Base-by-base conservation (phyloP, 2,888 invertebrate species). In the Tetragnatha montana region DNA sequence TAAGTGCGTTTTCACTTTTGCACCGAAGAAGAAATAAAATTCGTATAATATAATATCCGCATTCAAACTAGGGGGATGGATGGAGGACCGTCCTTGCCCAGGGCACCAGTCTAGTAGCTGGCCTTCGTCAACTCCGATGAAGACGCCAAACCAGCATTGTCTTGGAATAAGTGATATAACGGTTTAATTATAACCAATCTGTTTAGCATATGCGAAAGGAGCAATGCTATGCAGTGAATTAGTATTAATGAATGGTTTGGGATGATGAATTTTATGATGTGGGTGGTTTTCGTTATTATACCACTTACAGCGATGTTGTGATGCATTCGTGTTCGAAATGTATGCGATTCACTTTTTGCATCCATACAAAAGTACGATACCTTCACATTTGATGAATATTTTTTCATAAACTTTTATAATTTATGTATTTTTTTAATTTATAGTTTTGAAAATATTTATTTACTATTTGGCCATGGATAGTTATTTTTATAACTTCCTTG, bases 1-100 rank as follows among this genome's bases (percentile, higher is more conserved):
- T 4, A 60, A 60, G 17, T 60, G 14, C 17, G 60, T 60, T 60
- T 60, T 60, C 60, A 60, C 60, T 60, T 60, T 60, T 60, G 60
- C 60, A 60, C 60, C 10, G 60, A 17, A 47, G 50, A 19, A 75
- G 49, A 75, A 49, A 75, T n/a, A 50, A 35, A 78, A n/a, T 60
- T 10, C 60, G 22, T 78, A 78, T 78, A 60, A 60, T 78, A 78
- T 78, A 60, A 60, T 78, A 21, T 78, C 22, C 60, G 78, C 60
- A 78, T 78, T 78, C 60, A 68, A 78, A 78, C 60, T 8, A 81
- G 21, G 19, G 51, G 69, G 19, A 10, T n/a, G 51, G 51, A 68
- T 68, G 76, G 84, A n/a, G 49, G 84, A 60, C 81, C 88, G 88
- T 49, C 88, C 88, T 89, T 89, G 84, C 88, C 88, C 35, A 35